Percentiles rank a stretch among this genome's conserved stretches.
Evolutionary conservation across 1,140 invertebrate genomes (phyloP).

Genomic region (Danaus melanippus): DNA sequence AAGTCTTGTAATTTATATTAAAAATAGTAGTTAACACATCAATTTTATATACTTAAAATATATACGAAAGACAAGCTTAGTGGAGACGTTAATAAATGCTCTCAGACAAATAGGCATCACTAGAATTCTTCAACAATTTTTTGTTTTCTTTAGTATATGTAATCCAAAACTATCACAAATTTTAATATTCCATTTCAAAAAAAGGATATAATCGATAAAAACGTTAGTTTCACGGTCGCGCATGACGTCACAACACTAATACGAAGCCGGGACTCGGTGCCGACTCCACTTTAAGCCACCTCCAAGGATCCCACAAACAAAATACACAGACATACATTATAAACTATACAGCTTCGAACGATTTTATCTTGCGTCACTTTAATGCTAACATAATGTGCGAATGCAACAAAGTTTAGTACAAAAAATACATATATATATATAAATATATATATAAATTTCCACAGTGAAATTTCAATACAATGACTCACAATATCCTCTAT

Average conservation of each 20-base stretch:
- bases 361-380: too few species aligned
- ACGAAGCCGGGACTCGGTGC: constrained; percentile 5
- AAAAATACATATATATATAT: too few species aligned
- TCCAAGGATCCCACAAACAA: background rate
- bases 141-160: constrained; percentile 19
- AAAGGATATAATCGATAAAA: constrained; percentile 21
- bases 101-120: constrained; percentile 32
- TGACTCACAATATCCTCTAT: too few species aligned
- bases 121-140: constrained; percentile 12
- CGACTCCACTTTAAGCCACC: constrained; percentile 11
- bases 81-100: constrained; percentile 54
- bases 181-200: constrained; percentile 12
- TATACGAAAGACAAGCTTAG: constrained; percentile 34
- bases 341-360: constrained; percentile 5
- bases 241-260: constrained; percentile 3
- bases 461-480: too few species aligned
- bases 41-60: constrained; percentile 50
- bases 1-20: constrained; percentile 67
- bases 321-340: constrained; percentile 3
- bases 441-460: too few species aligned
- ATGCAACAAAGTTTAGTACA: too few species aligned
- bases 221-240: constrained; percentile 10
- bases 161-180: constrained; percentile 24
- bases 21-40: constrained; percentile 55
- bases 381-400: too few species aligned